phyloP scores from a whole-genome alignment of 2,797 vertebrate species.

The Glossophaga mutica region DNA sequence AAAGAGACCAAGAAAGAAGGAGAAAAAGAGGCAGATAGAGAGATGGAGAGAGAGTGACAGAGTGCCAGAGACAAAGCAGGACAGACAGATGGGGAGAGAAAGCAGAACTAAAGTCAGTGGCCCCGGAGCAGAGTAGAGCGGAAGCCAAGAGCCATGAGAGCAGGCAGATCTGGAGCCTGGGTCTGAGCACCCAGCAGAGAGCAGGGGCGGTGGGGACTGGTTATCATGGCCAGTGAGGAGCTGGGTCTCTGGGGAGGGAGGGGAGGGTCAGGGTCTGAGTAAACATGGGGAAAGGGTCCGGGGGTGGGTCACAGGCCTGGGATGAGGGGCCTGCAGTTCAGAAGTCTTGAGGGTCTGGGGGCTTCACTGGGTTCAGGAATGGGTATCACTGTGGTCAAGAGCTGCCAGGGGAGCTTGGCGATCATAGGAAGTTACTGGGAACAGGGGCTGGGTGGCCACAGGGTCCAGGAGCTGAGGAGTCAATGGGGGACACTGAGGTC shows the following conservation, averaged over 20 bases:
- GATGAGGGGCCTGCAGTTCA: neutral
- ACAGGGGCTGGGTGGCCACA: neutral
- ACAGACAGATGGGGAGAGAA: constrained; percentile 78
- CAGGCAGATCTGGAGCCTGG: constrained; percentile 69
- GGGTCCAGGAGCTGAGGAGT: neutral
- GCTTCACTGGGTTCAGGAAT: neutral
- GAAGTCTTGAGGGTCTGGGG: neutral
- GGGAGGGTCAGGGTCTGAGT: constrained; percentile 6
- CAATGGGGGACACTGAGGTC: neutral
- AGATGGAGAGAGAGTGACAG: constrained; percentile 61
- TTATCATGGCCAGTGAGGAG: neutral
- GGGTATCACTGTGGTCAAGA: neutral
- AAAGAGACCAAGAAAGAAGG: constrained; percentile 52
- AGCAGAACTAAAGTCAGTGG: constrained; percentile 79
- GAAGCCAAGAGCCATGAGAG: constrained; percentile 73
- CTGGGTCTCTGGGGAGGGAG: neutral
- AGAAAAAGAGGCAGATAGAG: constrained; percentile 50
- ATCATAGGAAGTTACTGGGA: neutral
- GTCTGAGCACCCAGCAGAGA: constrained; percentile 54
- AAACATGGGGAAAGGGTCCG: neutral
- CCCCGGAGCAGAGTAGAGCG: constrained; percentile 72
- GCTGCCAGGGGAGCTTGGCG: neutral
- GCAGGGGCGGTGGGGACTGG: neutral
- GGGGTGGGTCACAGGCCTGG: neutral
- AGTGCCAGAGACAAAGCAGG: constrained; percentile 73